Percentiles rank a stretch among this genome's conserved stretches.
phyloP scores from a whole-genome alignment of 1,140 invertebrate genomes.

The Berghia stephanieae region DNA sequence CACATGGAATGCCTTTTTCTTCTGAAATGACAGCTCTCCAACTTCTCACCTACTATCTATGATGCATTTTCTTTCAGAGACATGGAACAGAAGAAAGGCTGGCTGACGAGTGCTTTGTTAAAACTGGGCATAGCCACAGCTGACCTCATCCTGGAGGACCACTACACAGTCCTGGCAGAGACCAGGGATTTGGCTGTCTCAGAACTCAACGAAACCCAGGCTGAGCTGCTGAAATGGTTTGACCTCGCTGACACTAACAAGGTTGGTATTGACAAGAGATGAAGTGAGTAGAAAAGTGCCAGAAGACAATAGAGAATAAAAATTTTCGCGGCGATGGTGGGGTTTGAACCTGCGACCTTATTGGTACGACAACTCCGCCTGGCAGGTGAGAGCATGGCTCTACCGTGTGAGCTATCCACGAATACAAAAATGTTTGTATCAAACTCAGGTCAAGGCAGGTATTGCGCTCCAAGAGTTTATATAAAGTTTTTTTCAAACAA shows the following conservation, averaged over 20 bases:
- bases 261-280: too few relatives aligned
- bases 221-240: conserved; percentile 79
- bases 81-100: conserved; percentile 84
- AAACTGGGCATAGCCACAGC: conserved; percentile 71
- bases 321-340: too few relatives aligned
- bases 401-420: background rate
- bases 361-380: background rate
- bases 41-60: background rate
- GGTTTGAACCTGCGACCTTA: too few relatives aligned
- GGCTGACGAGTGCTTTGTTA: conserved; percentile 81
- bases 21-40: background rate
- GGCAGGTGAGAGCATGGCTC: background rate
- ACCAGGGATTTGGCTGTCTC: conserved; percentile 61
- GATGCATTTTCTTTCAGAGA: conserved; percentile 68
- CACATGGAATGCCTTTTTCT: background rate
- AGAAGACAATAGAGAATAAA: too few relatives aligned
- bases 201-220: conserved; percentile 74
- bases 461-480: too few relatives aligned
- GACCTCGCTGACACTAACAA: conserved; percentile 80
- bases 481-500: too few relatives aligned
- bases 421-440: background rate
- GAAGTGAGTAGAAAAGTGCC: too few relatives aligned
- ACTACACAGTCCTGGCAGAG: background rate
- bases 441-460: background rate
- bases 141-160: conserved; percentile 32